A percentile compares a stretch with the other conserved stretches of the same genome.
Conservation (phyloP, 2,888 invertebrate genomes). For the Standfussiana lucernea region DNA sequence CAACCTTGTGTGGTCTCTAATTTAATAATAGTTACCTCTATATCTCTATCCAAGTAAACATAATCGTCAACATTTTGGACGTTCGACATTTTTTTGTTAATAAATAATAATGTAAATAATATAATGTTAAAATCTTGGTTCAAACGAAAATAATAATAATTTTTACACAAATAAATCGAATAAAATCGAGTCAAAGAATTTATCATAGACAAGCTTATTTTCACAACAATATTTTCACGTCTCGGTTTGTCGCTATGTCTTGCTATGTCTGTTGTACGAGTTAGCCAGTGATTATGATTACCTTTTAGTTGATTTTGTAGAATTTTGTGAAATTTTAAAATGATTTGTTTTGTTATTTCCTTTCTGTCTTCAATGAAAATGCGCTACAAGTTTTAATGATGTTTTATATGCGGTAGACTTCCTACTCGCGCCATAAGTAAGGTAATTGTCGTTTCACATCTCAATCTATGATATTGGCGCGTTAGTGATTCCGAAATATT, state of each 20-base stretch:
- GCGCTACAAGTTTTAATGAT: slow-evolving; percentile 54
- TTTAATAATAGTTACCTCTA: too few relatives aligned
- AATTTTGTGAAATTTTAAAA: slow-evolving; percentile 72
- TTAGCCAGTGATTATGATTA: slow-evolving; percentile 63
- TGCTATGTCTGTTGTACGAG: slow-evolving; percentile 59
- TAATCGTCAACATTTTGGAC: too few relatives aligned
- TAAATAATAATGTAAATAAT: too few relatives aligned
- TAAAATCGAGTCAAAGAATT: slow-evolving; percentile 32
- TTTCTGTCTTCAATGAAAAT: slow-evolving; percentile 60
- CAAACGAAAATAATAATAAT: background rate
- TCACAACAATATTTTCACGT: slow-evolving; percentile 65
- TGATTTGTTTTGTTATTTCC: slow-evolving; percentile 69
- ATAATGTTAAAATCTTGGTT: too few relatives aligned
- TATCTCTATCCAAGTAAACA: too few relatives aligned
- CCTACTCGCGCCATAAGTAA: slow-evolving; percentile 76
- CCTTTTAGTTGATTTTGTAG: slow-evolving; percentile 67
- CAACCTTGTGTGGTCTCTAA: too few relatives aligned
- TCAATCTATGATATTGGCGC: slow-evolving; percentile 81
- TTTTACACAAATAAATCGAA: slow-evolving; percentile 23
- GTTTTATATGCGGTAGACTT: slow-evolving; percentile 71
- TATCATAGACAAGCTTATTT: slow-evolving; percentile 66
- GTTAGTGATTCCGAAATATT: slow-evolving; percentile 71
- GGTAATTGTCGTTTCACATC: slow-evolving; percentile 78
- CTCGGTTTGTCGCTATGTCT: slow-evolving; percentile 42
- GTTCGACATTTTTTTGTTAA: too few relatives aligned